Percentiles rank a stretch among this genome's conserved stretches.
Evolutionary conservation across 2,797 vertebrate genomes (phyloP).

Genomic region (Pygocentrus nattereri): DNA sequence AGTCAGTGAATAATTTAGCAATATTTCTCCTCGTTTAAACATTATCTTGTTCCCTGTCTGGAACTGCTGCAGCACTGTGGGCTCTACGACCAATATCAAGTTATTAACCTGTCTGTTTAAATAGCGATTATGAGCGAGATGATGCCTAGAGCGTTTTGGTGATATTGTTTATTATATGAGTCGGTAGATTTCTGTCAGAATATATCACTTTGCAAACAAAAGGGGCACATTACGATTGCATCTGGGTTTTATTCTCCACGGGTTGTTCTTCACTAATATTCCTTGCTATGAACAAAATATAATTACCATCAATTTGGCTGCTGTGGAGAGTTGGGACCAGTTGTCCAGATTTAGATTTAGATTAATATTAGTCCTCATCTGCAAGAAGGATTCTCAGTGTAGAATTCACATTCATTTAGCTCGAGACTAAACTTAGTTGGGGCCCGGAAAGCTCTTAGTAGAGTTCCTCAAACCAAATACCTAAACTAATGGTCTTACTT

Average conservation of each 20-base stretch:
- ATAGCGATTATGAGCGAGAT: conserved; percentile 2
- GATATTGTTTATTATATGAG: conserved; percentile 10
- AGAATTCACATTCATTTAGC: background rate
- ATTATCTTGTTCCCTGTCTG: background rate
- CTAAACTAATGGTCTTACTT: too few relatives aligned
- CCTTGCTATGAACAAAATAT: background rate
- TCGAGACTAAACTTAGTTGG: background rate
- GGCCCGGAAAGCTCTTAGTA: background rate
- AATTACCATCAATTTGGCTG: background rate
- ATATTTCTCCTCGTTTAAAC: conserved; percentile 15
- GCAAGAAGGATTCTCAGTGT: background rate
- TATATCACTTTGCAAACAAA: background rate
- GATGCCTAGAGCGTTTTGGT: background rate
- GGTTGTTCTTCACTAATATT: background rate
- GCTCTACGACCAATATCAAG: background rate
- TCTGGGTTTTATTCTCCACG: background rate
- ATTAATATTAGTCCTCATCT: background rate
- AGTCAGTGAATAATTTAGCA: conserved; percentile 31
- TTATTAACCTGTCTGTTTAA: conserved; percentile 29
- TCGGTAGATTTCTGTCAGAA: conserved; percentile 6
- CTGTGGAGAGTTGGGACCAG: background rate
- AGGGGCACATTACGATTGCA: background rate
- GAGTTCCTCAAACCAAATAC: background rate
- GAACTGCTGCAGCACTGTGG: background rate
- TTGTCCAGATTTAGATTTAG: background rate